Evolutionary conservation across 1,140 invertebrate species (phyloP), one percentile per base, ranked within the genome.

Genomic region (Platyura marginata): DNA sequence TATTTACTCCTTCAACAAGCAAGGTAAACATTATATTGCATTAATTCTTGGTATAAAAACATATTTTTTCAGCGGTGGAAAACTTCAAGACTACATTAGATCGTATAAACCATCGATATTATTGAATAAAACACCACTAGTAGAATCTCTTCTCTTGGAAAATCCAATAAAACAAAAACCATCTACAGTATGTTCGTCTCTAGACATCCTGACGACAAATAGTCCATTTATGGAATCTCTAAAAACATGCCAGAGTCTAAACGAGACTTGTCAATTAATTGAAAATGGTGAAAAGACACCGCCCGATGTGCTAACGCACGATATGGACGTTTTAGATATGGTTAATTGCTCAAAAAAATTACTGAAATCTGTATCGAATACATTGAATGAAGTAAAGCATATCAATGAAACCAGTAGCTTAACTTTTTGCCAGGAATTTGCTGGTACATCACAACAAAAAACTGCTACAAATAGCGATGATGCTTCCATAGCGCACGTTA

Each of bases 1-100:
- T 69, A 66, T 50, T 40, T 69, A 35, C 47, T 69, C 8, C 47
- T 68, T 19, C 52, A 62, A 33, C 62, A 65, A 49, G 57, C 52
- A 18, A 56, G 49, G 57, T 57, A 54, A 50, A 21, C 40, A 18
- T 29, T 44, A 18, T 15, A 10, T 35, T 15, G 20, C 16, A 19
- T 37, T 34, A 13, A 34, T 4, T 4, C 13, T n/a, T 4, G 16
- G 3, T 4, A 34, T n/a, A 6, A 34, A n/a, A 3, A 16, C 15
- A 19, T 37, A 5, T 16, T 40, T 16, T 44, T 40, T 25, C 19
- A 63, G 62, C 44, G 64, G 62, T 25, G 54, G 54, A 4, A 51
- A 53, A 23, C 49, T 66, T 2, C 59, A 51, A 21, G 61, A 67
- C 21, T 61, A 65, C 42, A 44, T 67, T 41, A 47, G 52, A 34